Base-by-base conservation (phyloP, 2,797 vertebrate genomes). In the Esox lucius region DNA sequence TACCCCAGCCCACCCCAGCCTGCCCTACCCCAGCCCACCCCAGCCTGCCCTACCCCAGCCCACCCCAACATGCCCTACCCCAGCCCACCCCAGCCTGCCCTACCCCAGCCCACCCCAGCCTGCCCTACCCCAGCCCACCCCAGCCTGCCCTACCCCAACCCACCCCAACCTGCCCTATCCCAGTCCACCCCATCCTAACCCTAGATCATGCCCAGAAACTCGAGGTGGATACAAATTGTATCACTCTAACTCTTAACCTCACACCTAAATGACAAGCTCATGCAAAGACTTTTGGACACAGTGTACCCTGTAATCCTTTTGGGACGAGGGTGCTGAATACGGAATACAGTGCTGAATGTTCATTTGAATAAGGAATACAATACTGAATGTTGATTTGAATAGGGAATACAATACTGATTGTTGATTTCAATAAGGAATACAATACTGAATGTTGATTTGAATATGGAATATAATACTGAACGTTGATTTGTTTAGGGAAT, bases 181-280 rank as follows among this genome's bases (percentile, higher is more conserved):
- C 42, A 42, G 42, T 42, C 42, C 7, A 42, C 42, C 42, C 42
- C 42, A 39, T 3, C 6, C 35, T 39, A 39, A 3, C n/a, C 6
- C 12, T 56, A n/a, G 53, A 56, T 56, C 62, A 31, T 16, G 16
- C 5, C 61, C 22, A 65, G n/a, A 59, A n/a, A 59, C 53, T n/a
- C 0, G 39, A 2, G 39, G 5, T 42, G 5, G 4, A 42, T 42
- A 42, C 39, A 42, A 42, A 42, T 42, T 42, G 5, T 68, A 13
- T 73, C 83, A 75, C 75, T 53, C 62, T 64, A 53, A 61, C 35
- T 56, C 67, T 33, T 77, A 85, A 83, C 73, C 73, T 85, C 73
- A 85, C 83, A 77, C 78, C 51, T 59, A 64, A 39, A 69, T 70
- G 17, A 17, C 62, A 73, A 26, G 49, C 71, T 64, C 12, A 9